Evolutionary conservation across 2,797 vertebrate genomes (phyloP).

Genomic region (Urophycis tenuis): DNA sequence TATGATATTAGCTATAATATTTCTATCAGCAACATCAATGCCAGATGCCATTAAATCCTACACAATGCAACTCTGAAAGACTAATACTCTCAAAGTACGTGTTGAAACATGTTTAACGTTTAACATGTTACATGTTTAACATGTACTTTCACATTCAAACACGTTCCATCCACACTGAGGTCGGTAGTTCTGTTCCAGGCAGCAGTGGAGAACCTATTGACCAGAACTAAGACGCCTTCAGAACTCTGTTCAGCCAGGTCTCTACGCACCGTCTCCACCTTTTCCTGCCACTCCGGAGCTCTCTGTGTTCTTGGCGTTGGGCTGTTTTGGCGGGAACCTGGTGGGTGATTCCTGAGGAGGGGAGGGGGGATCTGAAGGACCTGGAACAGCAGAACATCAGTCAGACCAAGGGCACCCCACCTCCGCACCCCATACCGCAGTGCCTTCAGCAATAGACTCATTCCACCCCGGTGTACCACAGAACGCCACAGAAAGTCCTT

Average conservation of each 20-base stretch:
- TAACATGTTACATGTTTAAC: background rate
- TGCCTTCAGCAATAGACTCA: too few species aligned
- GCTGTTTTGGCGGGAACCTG: constrained; percentile 76
- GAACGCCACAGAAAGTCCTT: too few species aligned
- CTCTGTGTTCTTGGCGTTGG: constrained; percentile 77
- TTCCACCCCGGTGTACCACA: too few species aligned
- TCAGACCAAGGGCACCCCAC: background rate
- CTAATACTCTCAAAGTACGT: background rate
- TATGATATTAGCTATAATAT: too few species aligned
- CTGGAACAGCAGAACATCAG: constrained; percentile 64
- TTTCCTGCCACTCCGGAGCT: constrained; percentile 24
- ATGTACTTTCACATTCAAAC: background rate
- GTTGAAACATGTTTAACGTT: background rate
- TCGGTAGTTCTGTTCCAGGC: background rate
- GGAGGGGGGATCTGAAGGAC: constrained; percentile 77
- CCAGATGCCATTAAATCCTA: too few species aligned
- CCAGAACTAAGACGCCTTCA: background rate
- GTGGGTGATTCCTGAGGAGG: constrained; percentile 79
- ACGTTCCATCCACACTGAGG: background rate
- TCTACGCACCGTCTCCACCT: constrained; percentile 41
- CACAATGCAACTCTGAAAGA: background rate
- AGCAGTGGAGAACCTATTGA: too few species aligned
- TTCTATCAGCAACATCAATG: too few species aligned
- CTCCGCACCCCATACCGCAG: too few species aligned
- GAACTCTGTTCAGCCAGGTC: background rate